Conservation (phyloP, 2,888 invertebrate species). For the Cybosia mesomella region DNA sequence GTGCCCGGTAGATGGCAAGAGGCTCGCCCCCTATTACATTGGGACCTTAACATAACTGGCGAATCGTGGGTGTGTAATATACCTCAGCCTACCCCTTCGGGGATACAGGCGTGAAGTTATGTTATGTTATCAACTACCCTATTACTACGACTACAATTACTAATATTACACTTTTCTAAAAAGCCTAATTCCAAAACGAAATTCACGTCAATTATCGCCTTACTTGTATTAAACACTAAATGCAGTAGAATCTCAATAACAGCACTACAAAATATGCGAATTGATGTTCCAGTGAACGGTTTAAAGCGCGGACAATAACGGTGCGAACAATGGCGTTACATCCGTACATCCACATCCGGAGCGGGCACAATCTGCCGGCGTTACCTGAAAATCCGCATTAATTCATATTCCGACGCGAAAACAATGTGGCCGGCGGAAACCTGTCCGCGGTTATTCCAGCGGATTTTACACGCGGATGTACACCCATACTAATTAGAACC, state of each 20-base stretch:
- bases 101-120: too few relatives aligned
- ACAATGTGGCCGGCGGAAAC: constrained; percentile 75
- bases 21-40: too few relatives aligned
- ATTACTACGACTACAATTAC: too few relatives aligned
- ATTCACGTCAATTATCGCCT: background rate
- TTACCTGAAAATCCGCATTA: constrained; percentile 77
- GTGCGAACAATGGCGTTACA: constrained; percentile 46
- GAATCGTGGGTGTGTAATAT: too few relatives aligned
- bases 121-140: too few relatives aligned
- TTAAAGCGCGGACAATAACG: constrained; percentile 47
- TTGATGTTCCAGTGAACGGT: constrained; percentile 37
- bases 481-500: constrained; percentile 54
- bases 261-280: constrained; percentile 37
- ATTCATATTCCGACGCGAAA: constrained; percentile 73
- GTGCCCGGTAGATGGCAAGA: too few relatives aligned
- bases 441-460: constrained; percentile 70
- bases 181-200: background rate
- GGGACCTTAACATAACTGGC: too few relatives aligned
- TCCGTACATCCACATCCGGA: constrained; percentile 43
- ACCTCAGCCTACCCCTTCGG: too few relatives aligned
- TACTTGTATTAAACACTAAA: constrained; percentile 26
- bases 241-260: constrained; percentile 34
- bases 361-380: constrained; percentile 65
- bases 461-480: constrained; percentile 77
- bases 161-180: background rate